Percentiles rank a stretch among this genome's conserved stretches.
Evolutionary conservation across 2,113 vertebrate genomes (phyloP).

Genomic region (Fukomys damarensis): DNA sequence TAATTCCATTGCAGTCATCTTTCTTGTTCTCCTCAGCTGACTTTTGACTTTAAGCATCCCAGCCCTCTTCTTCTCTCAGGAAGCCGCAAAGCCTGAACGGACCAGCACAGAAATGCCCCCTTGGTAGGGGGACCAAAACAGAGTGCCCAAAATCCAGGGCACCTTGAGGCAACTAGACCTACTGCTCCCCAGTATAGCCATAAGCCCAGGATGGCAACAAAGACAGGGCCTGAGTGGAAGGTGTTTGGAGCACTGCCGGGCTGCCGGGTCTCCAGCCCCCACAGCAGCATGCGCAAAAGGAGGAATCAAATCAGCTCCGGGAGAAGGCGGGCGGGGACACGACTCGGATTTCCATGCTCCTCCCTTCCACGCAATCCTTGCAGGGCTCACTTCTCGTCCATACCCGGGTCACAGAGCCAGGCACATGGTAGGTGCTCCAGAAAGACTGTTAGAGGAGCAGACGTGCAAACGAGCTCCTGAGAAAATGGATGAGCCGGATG

Average conservation of each 20-base stretch:
- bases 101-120: neutral
- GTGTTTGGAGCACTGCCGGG: neutral
- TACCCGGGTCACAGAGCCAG: too few relatives aligned
- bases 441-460: neutral
- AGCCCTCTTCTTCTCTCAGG: too few relatives aligned
- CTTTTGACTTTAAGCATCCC: neutral
- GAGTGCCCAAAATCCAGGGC: neutral
- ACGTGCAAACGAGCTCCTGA: neutral
- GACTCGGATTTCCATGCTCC: too few relatives aligned
- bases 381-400: neutral
- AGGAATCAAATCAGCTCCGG: neutral
- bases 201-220: neutral
- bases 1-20: neutral
- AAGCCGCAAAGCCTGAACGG: neutral
- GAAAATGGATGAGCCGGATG: neutral
- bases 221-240: neutral
- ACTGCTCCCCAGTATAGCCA: neutral
- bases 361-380: too few relatives aligned
- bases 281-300: too few relatives aligned
- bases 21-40: neutral
- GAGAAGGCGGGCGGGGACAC: too few relatives aligned
- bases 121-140: fast-evolving
- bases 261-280: neutral
- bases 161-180: fast-evolving
- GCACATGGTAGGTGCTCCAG: too few relatives aligned